phyloP scores from a whole-genome alignment of 2,797 vertebrate genomes.

The Sebastes variabilis region DNA sequence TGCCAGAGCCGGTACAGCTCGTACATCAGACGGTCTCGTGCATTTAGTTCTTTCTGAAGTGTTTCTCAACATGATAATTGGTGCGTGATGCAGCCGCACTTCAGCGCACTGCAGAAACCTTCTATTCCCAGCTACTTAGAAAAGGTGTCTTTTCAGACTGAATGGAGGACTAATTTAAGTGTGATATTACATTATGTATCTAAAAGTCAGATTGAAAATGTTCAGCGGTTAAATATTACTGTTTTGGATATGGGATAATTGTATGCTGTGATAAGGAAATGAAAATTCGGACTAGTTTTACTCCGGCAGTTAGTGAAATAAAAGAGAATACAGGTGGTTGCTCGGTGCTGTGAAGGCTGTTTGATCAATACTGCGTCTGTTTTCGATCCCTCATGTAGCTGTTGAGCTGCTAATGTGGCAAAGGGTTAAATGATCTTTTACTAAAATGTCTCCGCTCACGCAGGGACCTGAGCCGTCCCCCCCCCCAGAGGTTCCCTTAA shows the following conservation, averaged over 20 bases:
- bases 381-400: neutral
- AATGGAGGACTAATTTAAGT: constrained; percentile 4
- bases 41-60: neutral
- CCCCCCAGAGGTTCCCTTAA: neutral
- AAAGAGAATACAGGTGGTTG: neutral
- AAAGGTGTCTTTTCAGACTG: neutral
- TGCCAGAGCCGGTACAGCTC: neutral
- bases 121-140: neutral
- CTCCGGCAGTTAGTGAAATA: neutral
- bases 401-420: neutral
- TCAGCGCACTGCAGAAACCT: neutral
- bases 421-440: constrained; percentile 27
- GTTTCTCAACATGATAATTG: neutral
- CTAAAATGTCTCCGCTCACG: constrained; percentile 7
- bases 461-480: neutral
- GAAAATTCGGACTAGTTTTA: neutral
- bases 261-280: neutral
- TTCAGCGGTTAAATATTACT: neutral
- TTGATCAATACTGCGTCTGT: neutral
- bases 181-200: neutral
- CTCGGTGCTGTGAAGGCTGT: neutral
- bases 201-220: neutral
- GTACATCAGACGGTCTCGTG: neutral
- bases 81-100: neutral
- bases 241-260: neutral